A percentile compares a stretch with the other conserved stretches of the same genome.
Evolutionary conservation across 2,113 vertebrate species (phyloP).

Genomic region (Hyperoodon ampullatus): DNA sequence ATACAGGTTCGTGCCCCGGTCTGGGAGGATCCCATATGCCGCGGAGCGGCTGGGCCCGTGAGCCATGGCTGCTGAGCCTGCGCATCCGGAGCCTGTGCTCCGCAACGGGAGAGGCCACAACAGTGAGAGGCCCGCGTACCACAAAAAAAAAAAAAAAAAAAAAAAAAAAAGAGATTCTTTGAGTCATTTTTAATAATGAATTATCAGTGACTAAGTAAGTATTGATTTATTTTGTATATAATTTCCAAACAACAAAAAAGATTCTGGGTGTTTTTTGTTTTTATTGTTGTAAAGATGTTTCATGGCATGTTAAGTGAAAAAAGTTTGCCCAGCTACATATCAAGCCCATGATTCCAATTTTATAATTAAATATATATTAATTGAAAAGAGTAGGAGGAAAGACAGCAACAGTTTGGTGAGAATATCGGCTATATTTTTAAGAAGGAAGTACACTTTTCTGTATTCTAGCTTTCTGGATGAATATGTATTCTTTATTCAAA

Average conservation of each 20-base stretch:
- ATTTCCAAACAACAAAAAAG: background rate
- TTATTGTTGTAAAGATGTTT: background rate
- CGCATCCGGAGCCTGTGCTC: too few relatives aligned
- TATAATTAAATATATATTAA: background rate
- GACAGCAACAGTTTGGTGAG: background rate
- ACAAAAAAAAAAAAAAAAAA: too few relatives aligned
- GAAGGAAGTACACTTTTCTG: background rate
- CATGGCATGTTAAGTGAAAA: background rate
- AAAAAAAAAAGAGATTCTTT: background rate
- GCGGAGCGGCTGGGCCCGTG: too few relatives aligned
- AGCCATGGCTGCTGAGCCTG: too few relatives aligned
- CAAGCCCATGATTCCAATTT: background rate
- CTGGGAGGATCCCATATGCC: too few relatives aligned
- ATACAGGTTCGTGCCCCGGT: too few relatives aligned
- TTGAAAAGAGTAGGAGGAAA: background rate
- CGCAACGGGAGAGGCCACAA: too few relatives aligned
- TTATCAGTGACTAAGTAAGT: background rate
- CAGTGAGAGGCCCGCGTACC: too few relatives aligned
- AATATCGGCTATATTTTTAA: background rate
- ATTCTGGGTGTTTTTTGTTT: background rate
- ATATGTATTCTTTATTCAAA: background rate
- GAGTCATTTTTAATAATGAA: slow-evolving; percentile 12
- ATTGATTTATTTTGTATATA: background rate
- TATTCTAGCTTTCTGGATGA: background rate
- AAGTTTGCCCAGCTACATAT: background rate